Evolutionary conservation across 2,888 invertebrate species (phyloP).

Genomic region (Aphodius sticticus): DNA sequence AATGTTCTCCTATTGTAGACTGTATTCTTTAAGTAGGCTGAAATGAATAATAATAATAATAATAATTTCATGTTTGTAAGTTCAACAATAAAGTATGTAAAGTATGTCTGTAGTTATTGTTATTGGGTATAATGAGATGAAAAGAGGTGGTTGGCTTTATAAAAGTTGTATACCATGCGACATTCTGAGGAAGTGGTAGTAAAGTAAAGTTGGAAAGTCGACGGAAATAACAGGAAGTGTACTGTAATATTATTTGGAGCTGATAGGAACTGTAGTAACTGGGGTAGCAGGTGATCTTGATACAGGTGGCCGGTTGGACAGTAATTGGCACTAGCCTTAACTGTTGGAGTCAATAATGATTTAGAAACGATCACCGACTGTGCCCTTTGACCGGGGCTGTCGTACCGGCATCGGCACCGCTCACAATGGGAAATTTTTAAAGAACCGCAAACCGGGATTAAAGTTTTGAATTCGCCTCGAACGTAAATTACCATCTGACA

Average conservation of each 20-base stretch:
- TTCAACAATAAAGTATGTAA: too few relatives aligned
- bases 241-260: background rate
- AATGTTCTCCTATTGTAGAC: too few relatives aligned
- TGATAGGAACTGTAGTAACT: background rate
- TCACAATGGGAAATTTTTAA: constrained; percentile 18
- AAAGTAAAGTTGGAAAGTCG: too few relatives aligned
- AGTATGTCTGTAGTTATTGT: too few relatives aligned
- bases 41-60: too few relatives aligned
- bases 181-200: too few relatives aligned
- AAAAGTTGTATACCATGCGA: too few relatives aligned
- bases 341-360: constrained; percentile 31
- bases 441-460: constrained; percentile 23
- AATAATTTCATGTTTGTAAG: too few relatives aligned
- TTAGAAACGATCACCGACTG: constrained; percentile 28
- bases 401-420: constrained; percentile 10
- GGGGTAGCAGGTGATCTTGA: constrained; percentile 13
- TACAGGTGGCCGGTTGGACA: constrained; percentile 27
- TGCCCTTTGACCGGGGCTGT: constrained; percentile 8
- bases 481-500: constrained; percentile 12
- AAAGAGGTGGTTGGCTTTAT: too few relatives aligned
- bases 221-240: background rate
- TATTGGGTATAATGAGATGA: too few relatives aligned
- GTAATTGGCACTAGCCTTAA: constrained; percentile 20
- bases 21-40: too few relatives aligned
- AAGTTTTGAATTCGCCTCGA: constrained; percentile 22